A percentile compares a stretch with the other conserved stretches of the same genome.
phyloP scores from a whole-genome alignment of 2,113 vertebrate genomes.

The Dromiciops gliroides region DNA sequence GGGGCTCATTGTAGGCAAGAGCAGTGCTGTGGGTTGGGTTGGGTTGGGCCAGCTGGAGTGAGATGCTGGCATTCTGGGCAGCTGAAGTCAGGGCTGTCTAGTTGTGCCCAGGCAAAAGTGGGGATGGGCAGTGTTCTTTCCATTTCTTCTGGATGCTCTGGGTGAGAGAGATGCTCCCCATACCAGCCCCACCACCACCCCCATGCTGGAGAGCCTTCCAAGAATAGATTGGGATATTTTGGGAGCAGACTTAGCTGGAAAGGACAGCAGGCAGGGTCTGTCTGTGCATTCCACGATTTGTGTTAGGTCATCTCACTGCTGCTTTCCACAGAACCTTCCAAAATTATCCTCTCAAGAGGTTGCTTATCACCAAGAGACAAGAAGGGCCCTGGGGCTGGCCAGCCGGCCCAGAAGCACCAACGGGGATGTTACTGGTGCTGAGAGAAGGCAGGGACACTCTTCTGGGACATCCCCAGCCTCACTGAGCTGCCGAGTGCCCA shows the following conservation, averaged over 20 bases:
- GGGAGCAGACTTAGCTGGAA: neutral
- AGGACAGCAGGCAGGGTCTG: neutral
- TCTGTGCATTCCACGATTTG: neutral
- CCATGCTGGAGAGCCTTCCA: neutral
- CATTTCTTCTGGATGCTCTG: too few species aligned
- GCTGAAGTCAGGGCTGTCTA: neutral
- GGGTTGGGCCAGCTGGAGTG: neutral
- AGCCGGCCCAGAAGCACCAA: neutral
- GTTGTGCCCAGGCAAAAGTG: neutral
- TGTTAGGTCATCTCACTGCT: neutral
- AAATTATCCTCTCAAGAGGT: neutral
- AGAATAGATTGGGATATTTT: neutral
- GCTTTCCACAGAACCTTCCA: neutral
- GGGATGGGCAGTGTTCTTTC: too few species aligned
- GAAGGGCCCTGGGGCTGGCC: too few species aligned
- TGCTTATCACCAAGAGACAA: neutral
- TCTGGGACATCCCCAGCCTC: neutral
- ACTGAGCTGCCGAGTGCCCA: too few species aligned
- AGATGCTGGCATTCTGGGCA: neutral
- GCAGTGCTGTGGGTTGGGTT: neutral
- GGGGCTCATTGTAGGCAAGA: neutral
- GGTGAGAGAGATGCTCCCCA: neutral
- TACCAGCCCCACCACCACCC: too few species aligned
- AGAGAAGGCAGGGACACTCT: neutral
- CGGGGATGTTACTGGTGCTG: too few species aligned